Evolutionary conservation across 1,140 invertebrate genomes (phyloP).

Genomic region (Antheraea mylitta): DNA sequence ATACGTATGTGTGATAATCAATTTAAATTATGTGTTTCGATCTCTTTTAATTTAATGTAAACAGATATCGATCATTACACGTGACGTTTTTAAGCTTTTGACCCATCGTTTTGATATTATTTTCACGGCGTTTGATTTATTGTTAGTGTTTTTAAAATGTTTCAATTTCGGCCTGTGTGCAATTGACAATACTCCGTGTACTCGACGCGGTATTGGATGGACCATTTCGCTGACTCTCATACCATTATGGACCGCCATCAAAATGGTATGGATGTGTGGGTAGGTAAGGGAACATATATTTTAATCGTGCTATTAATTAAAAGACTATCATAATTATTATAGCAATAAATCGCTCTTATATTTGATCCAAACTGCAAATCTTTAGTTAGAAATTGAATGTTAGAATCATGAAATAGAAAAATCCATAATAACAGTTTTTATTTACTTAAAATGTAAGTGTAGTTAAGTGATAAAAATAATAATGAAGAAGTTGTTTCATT

Average conservation of each 20-base stretch:
- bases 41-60: conserved; percentile 70
- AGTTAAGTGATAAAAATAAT: too few relatives aligned
- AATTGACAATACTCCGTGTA: conserved; percentile 30
- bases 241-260: conserved; percentile 79
- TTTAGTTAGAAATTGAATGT: too few relatives aligned
- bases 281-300: conserved; percentile 77
- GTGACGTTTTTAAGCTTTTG: conserved; percentile 49
- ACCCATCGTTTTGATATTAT: neutral
- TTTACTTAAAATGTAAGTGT: too few relatives aligned
- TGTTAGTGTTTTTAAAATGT: conserved; percentile 37
- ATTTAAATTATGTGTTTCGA: conserved; percentile 66
- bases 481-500: too few relatives aligned
- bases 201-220: conserved; percentile 39
- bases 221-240: conserved; percentile 45
- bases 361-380: too few relatives aligned
- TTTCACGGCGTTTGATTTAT: conserved; percentile 30
- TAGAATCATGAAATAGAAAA: too few relatives aligned
- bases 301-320: conserved; percentile 4
- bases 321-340: neutral
- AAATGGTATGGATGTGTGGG: conserved; percentile 80
- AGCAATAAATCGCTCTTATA: too few relatives aligned
- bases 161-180: conserved; percentile 32
- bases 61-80: conserved; percentile 56
- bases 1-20: conserved; percentile 69
- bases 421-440: too few relatives aligned